Evolutionary conservation across 2,888 invertebrate genomes (phyloP), one percentile per base, ranked within the genome.

Genomic region (Dynastes grantii): DNA sequence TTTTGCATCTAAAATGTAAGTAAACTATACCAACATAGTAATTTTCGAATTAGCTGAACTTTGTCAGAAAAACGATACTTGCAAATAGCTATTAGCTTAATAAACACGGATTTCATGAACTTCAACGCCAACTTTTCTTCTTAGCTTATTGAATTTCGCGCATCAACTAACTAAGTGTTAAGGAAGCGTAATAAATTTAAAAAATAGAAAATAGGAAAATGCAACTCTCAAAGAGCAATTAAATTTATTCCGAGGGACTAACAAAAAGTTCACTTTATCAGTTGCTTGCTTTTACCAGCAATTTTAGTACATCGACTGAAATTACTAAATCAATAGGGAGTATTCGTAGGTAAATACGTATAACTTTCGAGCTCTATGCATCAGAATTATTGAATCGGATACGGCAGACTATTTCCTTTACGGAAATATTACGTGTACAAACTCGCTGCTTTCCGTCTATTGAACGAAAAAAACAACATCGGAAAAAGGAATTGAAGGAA

Each of bases 301-400:
- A 65, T 40, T 65, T 40, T 65, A 65, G 40, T 65, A 65, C 53
- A 51, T 68, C 40, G 22, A 27, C n/a, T 40, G 9, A 51, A 68
- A 68, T 51, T 68, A 13, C 68, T 68, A 68, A 68, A 68, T 68
- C 68, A 68, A 68, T 68, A 68, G 8, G 45, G 64, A 16, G 37
- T 8, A 32, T 64, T 32, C 37, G 16, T 29, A 40, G 6, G 65
- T 22, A 40, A 16, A 16, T 5, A 45, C n/a, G 65, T 45, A 22
- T n/a, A 40, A 65, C 40, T 45, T 65, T 65, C 40, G 65, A 40
- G 8, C 45, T 45, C n/a, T 16, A 45, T 65, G 40, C 45, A 65
- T 13, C 37, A 8, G n/a, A 45, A 40, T 67, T 67, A 67, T 45
- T 45, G 49, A 40, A 45, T 67, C 65, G 45, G 65, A 40, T 45